phyloP scores from a whole-genome alignment of 2,113 vertebrate genomes.

The Rhinichthys klamathensis region DNA sequence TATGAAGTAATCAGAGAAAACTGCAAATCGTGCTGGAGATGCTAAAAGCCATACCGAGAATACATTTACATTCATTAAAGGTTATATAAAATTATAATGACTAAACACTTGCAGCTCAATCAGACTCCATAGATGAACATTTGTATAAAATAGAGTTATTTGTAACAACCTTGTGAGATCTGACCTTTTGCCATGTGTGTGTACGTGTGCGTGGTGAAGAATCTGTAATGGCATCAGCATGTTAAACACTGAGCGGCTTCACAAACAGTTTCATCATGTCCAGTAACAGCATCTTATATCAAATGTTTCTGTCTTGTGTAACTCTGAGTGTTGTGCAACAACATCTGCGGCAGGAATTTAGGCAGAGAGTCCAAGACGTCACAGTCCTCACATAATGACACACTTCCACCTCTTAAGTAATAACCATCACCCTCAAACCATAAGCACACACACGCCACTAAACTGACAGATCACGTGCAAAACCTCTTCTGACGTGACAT shows the following conservation, averaged over 20 bases:
- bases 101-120: conserved; percentile 7
- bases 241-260: conserved; percentile 19
- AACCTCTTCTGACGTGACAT: conserved; percentile 27
- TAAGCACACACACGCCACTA: not conserved
- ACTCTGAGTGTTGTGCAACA: not conserved
- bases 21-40: conserved; percentile 25
- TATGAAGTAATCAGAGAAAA: not conserved
- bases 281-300: not conserved
- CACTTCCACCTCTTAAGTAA: not conserved
- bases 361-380: not conserved
- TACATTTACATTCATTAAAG: conserved; percentile 23
- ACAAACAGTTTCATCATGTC: conserved; percentile 7
- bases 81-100: not conserved
- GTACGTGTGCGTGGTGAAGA: not conserved
- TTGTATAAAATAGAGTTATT: not conserved
- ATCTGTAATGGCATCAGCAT: not conserved
- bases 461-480: conserved; percentile 24
- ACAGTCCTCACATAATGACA: not conserved
- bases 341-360: not conserved
- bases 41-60: not conserved
- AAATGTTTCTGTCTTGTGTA: not conserved
- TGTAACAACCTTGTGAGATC: not conserved
- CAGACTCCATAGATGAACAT: not conserved
- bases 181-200: conserved; percentile 24
- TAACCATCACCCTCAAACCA: not conserved